Percentiles rank a stretch among this genome's conserved stretches.
Evolutionary conservation across 2,888 invertebrate genomes (phyloP).

Genomic region (Calliphora vomitoria): DNA sequence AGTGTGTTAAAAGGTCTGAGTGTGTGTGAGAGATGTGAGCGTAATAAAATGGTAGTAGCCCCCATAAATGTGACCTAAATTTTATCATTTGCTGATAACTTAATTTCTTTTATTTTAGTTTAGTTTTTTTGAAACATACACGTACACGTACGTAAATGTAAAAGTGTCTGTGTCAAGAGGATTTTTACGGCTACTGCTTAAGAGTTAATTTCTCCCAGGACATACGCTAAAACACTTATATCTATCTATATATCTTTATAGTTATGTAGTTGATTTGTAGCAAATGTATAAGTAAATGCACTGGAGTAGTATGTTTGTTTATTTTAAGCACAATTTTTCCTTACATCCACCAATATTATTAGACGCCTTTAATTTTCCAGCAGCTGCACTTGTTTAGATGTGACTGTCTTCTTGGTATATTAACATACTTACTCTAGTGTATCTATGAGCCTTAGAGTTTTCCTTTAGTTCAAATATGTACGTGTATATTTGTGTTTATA

Average conservation of each 20-base stretch:
- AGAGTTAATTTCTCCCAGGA: slow-evolving; percentile 52
- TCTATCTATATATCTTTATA: slow-evolving; percentile 32
- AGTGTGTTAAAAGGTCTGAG: slow-evolving; percentile 9
- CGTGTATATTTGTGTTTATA: slow-evolving; percentile 47
- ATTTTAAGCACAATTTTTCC: slow-evolving; percentile 34
- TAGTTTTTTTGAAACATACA: neutral
- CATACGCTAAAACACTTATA: slow-evolving; percentile 4
- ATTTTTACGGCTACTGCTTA: slow-evolving; percentile 72
- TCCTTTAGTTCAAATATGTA: neutral
- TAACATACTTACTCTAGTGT: neutral
- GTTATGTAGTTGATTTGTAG: neutral
- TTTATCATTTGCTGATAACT: slow-evolving; percentile 72
- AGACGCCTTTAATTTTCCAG: slow-evolving; percentile 71
- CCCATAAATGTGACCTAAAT: slow-evolving; percentile 73
- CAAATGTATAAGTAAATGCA: neutral
- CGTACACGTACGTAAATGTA: slow-evolving; percentile 14
- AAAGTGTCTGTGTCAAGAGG: slow-evolving; percentile 72
- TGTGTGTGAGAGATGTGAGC: slow-evolving; percentile 10
- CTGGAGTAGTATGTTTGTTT: slow-evolving; percentile 32
- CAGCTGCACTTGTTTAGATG: slow-evolving; percentile 71
- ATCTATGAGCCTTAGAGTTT: neutral
- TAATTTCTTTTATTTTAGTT: slow-evolving; percentile 63
- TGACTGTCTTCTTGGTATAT: neutral
- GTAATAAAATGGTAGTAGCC: slow-evolving; percentile 44
- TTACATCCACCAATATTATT: slow-evolving; percentile 31